phyloP scores from a whole-genome alignment of 2,797 vertebrate species.

The Steatocranus sp. region DNA sequence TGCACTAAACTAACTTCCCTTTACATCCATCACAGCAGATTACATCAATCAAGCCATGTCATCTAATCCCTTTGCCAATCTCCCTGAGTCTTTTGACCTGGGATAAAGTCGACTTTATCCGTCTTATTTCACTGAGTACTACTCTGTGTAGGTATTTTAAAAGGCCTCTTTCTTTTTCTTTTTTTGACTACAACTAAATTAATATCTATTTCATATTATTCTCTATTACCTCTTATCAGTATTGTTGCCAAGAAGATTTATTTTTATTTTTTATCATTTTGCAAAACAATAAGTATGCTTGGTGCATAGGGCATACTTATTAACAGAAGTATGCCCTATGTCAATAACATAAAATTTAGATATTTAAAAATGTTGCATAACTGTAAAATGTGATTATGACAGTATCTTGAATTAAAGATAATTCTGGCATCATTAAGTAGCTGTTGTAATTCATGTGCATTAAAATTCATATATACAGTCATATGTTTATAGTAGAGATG shows the following conservation, averaged over 20 bases:
- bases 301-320: background rate
- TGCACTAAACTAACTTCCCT: background rate
- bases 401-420: background rate
- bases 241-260: background rate
- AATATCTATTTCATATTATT: background rate
- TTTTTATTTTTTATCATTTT: background rate
- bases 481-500: background rate
- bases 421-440: background rate
- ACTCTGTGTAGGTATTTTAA: background rate
- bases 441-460: background rate
- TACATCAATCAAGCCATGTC: slow-evolving; percentile 7
- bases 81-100: background rate
- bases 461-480: background rate
- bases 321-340: background rate
- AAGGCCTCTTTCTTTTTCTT: background rate
- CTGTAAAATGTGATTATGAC: background rate
- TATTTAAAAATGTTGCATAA: background rate
- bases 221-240: background rate
- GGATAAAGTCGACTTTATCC: background rate
- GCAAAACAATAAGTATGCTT: background rate
- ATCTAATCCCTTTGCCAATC: background rate
- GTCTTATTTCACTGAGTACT: background rate
- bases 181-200: background rate
- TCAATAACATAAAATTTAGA: background rate
- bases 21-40: background rate